These are phyloP conservation scores for Celastrina argiolus DNA, from an alignment of 2,888 invertebrate species.

Conservation along the genomic window DNA sequence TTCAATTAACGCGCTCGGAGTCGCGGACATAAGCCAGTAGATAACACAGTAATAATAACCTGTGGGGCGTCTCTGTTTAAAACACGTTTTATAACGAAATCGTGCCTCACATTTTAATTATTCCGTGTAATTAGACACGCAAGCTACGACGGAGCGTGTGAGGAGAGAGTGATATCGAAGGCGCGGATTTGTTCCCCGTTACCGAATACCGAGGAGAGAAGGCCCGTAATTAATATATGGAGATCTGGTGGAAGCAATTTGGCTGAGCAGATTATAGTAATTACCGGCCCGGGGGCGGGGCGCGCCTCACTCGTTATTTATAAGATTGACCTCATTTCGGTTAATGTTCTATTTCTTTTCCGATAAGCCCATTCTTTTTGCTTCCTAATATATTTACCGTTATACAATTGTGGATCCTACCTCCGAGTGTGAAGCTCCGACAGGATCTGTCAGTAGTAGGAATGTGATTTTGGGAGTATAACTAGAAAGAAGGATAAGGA, in stretches of 20 bases:
- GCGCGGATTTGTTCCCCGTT: neutral
- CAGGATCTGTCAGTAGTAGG: too few relatives aligned
- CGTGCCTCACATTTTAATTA: neutral
- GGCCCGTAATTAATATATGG: conserved; percentile 3
- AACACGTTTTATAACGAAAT: neutral
- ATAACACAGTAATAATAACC: too few relatives aligned
- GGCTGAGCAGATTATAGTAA: conserved; percentile 11
- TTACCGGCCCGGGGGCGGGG: neutral
- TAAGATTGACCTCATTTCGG: neutral
- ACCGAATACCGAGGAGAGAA: neutral
- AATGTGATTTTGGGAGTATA: too few relatives aligned
- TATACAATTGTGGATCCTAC: too few relatives aligned
- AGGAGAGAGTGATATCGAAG: neutral
- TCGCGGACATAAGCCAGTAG: too few relatives aligned
- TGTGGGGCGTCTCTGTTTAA: neutral
- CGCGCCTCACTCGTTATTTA: neutral
- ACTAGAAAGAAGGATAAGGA: too few relatives aligned
- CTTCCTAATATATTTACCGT: neutral
- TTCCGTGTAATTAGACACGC: neutral
- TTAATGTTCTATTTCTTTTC: neutral
- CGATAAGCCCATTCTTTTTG: neutral
- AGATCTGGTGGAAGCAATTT: conserved; percentile 1
- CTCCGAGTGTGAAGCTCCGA: too few relatives aligned
- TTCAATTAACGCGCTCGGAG: too few relatives aligned
- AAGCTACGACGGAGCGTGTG: neutral